A percentile compares a stretch with the other conserved stretches of the same genome.
These are phyloP conservation scores for Sprattus sprattus DNA, from an alignment of 2,113 vertebrate genomes.

Conservation along the genomic window DNA sequence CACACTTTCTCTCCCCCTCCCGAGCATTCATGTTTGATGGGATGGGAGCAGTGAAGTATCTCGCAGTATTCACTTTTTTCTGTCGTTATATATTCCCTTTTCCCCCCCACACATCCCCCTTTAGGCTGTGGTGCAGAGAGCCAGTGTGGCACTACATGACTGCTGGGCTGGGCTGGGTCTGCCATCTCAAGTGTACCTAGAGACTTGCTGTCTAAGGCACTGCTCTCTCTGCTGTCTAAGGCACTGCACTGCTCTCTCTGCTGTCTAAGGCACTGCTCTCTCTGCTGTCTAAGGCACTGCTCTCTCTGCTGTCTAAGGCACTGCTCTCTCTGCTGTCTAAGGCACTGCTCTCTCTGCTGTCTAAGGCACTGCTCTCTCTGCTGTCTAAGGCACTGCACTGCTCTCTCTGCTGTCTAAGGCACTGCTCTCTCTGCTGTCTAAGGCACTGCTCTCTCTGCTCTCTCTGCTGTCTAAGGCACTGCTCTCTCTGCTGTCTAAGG, in stretches of 20 bases:
- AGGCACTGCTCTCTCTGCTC: too few relatives aligned
- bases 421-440: not conserved
- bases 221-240: not conserved
- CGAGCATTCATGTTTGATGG: not conserved
- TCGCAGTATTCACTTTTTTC: not conserved
- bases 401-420: not conserved
- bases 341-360: not conserved
- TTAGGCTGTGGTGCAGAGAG: conserved; percentile 21
- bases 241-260: not conserved
- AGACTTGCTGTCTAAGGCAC: not conserved
- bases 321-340: conserved; percentile 6
- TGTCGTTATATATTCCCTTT: not conserved
- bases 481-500: not conserved
- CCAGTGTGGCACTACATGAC: conserved; percentile 37
- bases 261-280: not conserved
- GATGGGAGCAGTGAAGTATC: conserved; percentile 1
- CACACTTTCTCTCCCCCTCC: not conserved
- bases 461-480: not conserved
- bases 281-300: not conserved
- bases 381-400: conserved; percentile 8
- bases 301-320: not conserved
- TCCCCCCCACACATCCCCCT: not conserved
- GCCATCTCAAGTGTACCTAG: not conserved
- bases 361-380: not conserved
- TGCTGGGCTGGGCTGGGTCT: conserved; percentile 11